Evolutionary conservation across 2,113 vertebrate species (phyloP), one percentile per base, ranked within the genome.

Genomic region (Coracopsis vasa): DNA sequence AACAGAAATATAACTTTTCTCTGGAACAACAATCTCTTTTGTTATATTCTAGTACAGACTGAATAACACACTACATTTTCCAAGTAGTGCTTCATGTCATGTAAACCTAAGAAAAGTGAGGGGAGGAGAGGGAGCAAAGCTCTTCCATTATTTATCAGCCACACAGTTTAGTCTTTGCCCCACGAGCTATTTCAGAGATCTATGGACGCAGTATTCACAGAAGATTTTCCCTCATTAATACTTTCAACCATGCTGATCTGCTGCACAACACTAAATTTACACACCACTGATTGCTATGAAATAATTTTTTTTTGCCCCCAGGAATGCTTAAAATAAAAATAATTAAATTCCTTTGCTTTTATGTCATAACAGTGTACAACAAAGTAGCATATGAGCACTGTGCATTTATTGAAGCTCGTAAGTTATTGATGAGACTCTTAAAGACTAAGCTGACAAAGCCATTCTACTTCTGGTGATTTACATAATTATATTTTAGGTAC

Each of bases 101-200:
- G 18, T 51, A 96, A 89, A 86, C 53, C 86, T 67, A 84, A 89
- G 86, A 60, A 78, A 93, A 92, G 18, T 47, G 53, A 94, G 29
- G 39, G 42, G 33, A 86, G 44, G 13, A 84, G 56, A 92, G 33
- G 37, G 35, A 93, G 41, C 11, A 3, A 90, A 92, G 72, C 27
- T 94, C 41, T 71, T 96, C 65, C 71, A 94, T 94, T 94, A 96
- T 96, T 96, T 92, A 95, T 88, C 69, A 92, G 72, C 33, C 60
- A 93, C 82, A 64, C 3, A 56, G 9, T 50, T 64, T 88, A 53
- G 18, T 83, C 65, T 80, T 88, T 73, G 93, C 74, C 80, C 79
- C 72, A 93, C 0, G 0, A 82, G 65, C 51, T 48, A 60, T 79
- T 67, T 85, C 70, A 91, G 66, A 93, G 53, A 62, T 47, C 90